Percentiles rank a stretch among this genome's conserved stretches.
phyloP scores from a whole-genome alignment of 1,140 invertebrate genomes.

The Eubasilissa regina region DNA sequence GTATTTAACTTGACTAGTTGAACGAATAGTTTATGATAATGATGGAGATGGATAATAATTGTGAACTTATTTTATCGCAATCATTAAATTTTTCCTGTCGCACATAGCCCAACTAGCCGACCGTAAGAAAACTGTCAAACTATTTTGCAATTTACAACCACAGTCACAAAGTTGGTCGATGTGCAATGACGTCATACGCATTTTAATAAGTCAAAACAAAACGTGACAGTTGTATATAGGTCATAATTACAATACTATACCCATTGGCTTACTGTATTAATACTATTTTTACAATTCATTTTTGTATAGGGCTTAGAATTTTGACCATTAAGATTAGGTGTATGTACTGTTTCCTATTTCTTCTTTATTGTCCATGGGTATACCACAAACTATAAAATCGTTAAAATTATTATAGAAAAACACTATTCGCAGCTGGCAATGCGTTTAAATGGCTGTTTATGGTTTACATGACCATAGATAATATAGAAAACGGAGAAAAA shows the following conservation, averaged over 20 bases:
- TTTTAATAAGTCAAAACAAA: constrained; percentile 36
- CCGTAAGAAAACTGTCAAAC: constrained; percentile 33
- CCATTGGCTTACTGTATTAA: neutral
- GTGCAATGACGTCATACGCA: constrained; percentile 28
- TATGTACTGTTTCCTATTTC: neutral
- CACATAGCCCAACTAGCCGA: neutral
- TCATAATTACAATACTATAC: neutral
- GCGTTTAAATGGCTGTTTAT: no score
- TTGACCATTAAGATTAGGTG: neutral
- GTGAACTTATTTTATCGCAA: neutral
- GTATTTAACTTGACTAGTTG: neutral
- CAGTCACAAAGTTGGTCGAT: constrained; percentile 27
- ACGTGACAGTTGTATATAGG: constrained; percentile 32
- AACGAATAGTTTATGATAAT: neutral
- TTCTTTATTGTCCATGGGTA: neutral
- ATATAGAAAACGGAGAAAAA: no score
- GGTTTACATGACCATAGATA: no score
- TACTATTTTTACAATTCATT: neutral
- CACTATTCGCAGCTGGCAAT: no score
- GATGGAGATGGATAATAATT: neutral
- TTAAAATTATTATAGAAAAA: no score
- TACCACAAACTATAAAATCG: no score
- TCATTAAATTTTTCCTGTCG: constrained; percentile 9
- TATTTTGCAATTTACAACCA: constrained; percentile 20
- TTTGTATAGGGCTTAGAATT: neutral